Evolutionary conservation across 2,888 invertebrate species (phyloP).

Genomic region (Parasteatoda lunata): DNA sequence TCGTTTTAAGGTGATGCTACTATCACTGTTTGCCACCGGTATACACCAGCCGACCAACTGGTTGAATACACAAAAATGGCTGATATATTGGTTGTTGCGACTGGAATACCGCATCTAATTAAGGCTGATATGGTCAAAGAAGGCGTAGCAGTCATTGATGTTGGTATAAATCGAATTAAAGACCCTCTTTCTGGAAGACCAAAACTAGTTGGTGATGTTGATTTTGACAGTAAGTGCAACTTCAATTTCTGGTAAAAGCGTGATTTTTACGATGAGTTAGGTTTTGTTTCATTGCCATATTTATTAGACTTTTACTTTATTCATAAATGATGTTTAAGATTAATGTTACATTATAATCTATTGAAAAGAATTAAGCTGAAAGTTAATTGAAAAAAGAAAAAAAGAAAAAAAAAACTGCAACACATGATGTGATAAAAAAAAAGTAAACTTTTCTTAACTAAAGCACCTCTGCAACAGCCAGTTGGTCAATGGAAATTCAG

Average conservation of each 20-base stretch:
- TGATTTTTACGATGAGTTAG: too few relatives aligned
- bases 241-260: not conserved
- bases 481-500: too few relatives aligned
- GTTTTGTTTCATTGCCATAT: too few relatives aligned
- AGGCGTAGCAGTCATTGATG: slow-evolving; percentile 90
- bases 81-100: slow-evolving; percentile 85
- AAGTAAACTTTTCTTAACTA: too few relatives aligned
- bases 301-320: too few relatives aligned
- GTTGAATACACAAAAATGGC: slow-evolving; percentile 82
- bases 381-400: too few relatives aligned
- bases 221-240: slow-evolving; percentile 81
- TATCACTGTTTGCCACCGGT: slow-evolving; percentile 90
- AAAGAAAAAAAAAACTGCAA: too few relatives aligned
- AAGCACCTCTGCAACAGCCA: too few relatives aligned
- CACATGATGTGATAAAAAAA: too few relatives aligned
- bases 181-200: slow-evolving; percentile 79
- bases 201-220: slow-evolving; percentile 88
- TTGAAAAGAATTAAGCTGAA: too few relatives aligned
- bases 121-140: slow-evolving; percentile 88
- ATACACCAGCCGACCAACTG: slow-evolving; percentile 87
- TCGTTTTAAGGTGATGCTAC: slow-evolving; percentile 82
- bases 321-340: too few relatives aligned
- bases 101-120: slow-evolving; percentile 78
- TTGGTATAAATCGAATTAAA: slow-evolving; percentile 85
- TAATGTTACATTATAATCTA: too few relatives aligned